These are phyloP conservation scores for Cetonia aurata DNA, from an alignment of 2,888 invertebrate species.

Conservation along the genomic window DNA sequence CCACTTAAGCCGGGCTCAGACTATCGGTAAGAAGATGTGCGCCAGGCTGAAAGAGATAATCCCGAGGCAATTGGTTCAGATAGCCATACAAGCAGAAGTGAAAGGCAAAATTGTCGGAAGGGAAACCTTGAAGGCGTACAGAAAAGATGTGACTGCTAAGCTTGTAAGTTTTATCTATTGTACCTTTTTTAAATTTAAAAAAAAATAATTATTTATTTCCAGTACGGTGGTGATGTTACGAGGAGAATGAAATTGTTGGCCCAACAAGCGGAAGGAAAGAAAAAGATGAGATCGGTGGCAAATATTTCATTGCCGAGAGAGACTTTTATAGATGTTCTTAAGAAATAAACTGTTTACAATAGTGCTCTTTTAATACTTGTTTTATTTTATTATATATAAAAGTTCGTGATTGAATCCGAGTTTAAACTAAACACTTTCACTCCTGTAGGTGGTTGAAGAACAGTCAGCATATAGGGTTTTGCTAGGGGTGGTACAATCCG, in stretches of 20 bases:
- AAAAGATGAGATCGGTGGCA: slow-evolving; percentile 91
- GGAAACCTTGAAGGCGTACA: slow-evolving; percentile 86
- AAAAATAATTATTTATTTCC: slow-evolving; percentile 42
- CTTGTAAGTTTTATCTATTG: slow-evolving; percentile 73
- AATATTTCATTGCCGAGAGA: slow-evolving; percentile 93
- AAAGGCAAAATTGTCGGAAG: slow-evolving; percentile 85
- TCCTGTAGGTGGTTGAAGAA: too few species aligned
- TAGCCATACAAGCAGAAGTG: slow-evolving; percentile 88
- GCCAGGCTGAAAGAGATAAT: slow-evolving; percentile 84
- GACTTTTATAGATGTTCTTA: slow-evolving; percentile 93
- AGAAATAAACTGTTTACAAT: slow-evolving; percentile 69
- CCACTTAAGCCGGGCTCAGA: slow-evolving; percentile 77
- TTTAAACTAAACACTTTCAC: too few species aligned
- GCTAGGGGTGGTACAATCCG: too few species aligned
- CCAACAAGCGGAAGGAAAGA: slow-evolving; percentile 94
- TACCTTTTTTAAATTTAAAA: slow-evolving; percentile 12
- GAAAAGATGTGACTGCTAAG: slow-evolving; percentile 95
- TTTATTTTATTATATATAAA: too few species aligned
- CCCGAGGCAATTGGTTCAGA: slow-evolving; percentile 89
- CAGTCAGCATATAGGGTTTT: too few species aligned
- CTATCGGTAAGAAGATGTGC: slow-evolving; percentile 77
- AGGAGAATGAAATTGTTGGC: slow-evolving; percentile 90
- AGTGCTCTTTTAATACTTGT: too few species aligned
- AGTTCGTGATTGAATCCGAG: too few species aligned
- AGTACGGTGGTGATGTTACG: slow-evolving; percentile 95